These are phyloP conservation scores for Zeugodacus cucurbitae DNA, from an alignment of 1,140 invertebrate species.

Conservation along the genomic window DNA sequence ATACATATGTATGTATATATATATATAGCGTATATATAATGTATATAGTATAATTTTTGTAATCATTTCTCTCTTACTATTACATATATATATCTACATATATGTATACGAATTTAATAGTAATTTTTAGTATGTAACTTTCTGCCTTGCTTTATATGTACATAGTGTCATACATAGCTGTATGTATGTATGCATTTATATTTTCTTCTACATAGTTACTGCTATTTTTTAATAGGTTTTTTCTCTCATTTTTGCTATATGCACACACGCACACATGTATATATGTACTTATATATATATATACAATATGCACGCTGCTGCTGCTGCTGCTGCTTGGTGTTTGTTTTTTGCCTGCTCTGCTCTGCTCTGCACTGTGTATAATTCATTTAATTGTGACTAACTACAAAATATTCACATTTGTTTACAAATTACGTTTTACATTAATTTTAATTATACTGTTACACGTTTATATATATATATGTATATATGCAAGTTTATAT, in stretches of 20 bases:
- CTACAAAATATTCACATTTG: slow-evolving; percentile 36
- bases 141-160: no score
- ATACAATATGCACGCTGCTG: not conserved
- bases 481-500: not conserved
- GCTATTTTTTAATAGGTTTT: not conserved
- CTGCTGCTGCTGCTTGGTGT: not conserved
- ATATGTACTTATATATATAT: not conserved
- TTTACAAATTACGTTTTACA: slow-evolving; percentile 20
- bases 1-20: not conserved
- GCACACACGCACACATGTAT: not conserved
- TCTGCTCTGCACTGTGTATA: not conserved
- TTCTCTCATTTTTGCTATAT: not conserved
- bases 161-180: not conserved
- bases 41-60: not conserved
- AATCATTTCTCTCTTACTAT: not conserved
- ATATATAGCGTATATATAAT: slow-evolving; percentile 2
- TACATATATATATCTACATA: not conserved
- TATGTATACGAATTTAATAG: not conserved
- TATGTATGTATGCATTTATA: not conserved
- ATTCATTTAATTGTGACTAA: slow-evolving; percentile 38
- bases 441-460: not conserved
- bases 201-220: not conserved
- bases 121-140: not conserved
- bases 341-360: no score
- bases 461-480: not conserved